Percentiles rank a stretch among this genome's conserved stretches.
Evolutionary conservation across 2,888 invertebrate species (phyloP).

Genomic region (Torymus tubicola): DNA sequence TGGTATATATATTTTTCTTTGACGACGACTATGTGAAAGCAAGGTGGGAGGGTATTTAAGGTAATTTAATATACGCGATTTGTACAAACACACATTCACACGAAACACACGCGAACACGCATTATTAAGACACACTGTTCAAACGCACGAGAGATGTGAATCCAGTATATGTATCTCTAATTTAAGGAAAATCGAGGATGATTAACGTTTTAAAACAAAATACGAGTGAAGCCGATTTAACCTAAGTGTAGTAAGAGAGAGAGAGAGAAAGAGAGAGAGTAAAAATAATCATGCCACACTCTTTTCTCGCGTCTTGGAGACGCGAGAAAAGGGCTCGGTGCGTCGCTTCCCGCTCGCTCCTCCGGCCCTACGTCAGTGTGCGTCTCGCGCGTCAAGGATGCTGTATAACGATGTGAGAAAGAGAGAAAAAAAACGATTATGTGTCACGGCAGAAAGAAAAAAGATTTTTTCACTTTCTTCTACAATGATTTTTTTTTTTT

Average conservation of each 20-base stretch:
- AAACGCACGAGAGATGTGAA: conserved; percentile 47
- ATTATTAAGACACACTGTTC: no score
- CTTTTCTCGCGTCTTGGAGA: not conserved
- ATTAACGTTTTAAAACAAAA: conserved; percentile 12
- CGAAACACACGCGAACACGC: no score
- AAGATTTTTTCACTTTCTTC: conserved; percentile 48
- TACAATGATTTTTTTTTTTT: conserved; percentile 34
- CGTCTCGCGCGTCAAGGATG: no score
- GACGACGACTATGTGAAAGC: no score
- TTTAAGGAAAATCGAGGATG: conserved; percentile 52
- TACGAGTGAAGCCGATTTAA: conserved; percentile 38
- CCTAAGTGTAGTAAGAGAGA: conserved; percentile 41
- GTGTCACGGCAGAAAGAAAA: conserved; percentile 5
- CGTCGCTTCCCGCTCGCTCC: not conserved
- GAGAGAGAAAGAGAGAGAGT: conserved; percentile 3
- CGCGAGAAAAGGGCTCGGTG: not conserved
- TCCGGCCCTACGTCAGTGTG: not conserved
- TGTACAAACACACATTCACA: conserved; percentile 47
- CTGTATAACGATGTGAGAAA: not conserved
- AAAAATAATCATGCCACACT: conserved; percentile 9
- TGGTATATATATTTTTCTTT: conserved; percentile 39
- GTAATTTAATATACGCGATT: conserved; percentile 29
- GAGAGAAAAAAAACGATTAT: conserved; percentile 2
- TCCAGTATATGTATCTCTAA: conserved; percentile 55
- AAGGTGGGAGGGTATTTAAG: no score